phyloP scores from a whole-genome alignment of 2,113 vertebrate genomes.

The Tychaedon coryphoeus region DNA sequence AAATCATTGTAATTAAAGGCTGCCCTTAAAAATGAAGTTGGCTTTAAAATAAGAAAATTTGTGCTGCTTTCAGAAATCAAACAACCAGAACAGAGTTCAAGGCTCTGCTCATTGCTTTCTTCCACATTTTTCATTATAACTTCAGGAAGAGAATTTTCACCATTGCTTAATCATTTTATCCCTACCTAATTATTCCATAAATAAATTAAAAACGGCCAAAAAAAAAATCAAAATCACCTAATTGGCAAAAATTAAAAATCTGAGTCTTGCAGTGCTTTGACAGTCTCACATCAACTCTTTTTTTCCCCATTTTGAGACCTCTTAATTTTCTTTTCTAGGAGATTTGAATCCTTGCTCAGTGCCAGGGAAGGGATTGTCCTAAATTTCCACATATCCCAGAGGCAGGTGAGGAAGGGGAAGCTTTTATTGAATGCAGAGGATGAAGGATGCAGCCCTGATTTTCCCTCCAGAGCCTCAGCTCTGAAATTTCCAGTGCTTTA shows the following conservation, averaged over 20 bases:
- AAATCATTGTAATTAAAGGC: not conserved
- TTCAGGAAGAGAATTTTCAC: not conserved
- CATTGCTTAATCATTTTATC: not conserved
- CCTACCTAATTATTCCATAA: not conserved
- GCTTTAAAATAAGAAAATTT: not conserved
- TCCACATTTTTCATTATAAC: not conserved
- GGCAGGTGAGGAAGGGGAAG: not conserved
- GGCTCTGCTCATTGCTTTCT: not conserved
- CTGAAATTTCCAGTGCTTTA: not conserved
- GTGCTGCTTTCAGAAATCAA: not conserved
- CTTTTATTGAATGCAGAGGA: not conserved
- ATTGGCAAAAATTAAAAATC: not conserved
- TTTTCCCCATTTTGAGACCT: not conserved
- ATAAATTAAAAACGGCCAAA: not conserved
- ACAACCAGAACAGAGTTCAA: not conserved
- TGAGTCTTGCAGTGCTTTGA: not conserved
- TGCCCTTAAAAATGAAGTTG: not conserved
- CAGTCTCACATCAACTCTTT: too few relatives aligned
- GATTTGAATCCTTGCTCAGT: not conserved
- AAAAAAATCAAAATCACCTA: accelerated
- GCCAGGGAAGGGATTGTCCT: not conserved
- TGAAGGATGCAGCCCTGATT: accelerated
- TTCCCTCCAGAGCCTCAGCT: accelerated
- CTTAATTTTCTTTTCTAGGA: not conserved
- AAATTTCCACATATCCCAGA: not conserved